Percentiles rank a stretch among this genome's conserved stretches.
These are phyloP conservation scores for Hirtodrosophila confusa DNA, from an alignment of 2,888 invertebrate species.

Conservation along the genomic window DNA sequence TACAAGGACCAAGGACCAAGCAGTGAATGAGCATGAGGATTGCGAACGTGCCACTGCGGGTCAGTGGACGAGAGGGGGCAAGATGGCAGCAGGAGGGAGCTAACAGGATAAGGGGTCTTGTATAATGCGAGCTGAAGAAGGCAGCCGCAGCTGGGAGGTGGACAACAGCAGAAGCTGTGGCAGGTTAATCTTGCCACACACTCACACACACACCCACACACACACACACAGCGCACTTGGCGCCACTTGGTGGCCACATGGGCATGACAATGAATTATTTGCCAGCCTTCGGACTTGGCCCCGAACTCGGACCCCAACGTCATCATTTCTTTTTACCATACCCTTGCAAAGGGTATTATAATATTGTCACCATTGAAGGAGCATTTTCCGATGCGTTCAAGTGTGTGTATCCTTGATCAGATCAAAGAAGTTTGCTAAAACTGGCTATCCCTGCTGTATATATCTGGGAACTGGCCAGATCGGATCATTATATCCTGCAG, in stretches of 20 bases:
- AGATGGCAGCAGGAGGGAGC: background rate
- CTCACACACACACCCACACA: constrained; percentile 20
- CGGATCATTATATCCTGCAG: too few species aligned
- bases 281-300: constrained; percentile 57
- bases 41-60: constrained; percentile 34
- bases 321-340: background rate
- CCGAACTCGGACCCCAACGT: constrained; percentile 24
- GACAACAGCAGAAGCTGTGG: constrained; percentile 30
- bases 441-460: too few species aligned
- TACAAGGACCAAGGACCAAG: constrained; percentile 65
- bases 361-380: too few species aligned
- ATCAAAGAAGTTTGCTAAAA: too few species aligned
- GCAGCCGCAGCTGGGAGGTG: background rate
- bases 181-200: constrained; percentile 67
- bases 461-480: too few species aligned
- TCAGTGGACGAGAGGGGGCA: background rate
- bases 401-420: too few species aligned
- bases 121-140: constrained; percentile 24
- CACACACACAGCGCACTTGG: constrained; percentile 41
- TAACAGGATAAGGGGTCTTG: background rate
- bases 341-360: too few species aligned
- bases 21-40: constrained; percentile 39
- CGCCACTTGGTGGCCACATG: constrained; percentile 59
- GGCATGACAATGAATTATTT: constrained; percentile 82
- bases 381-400: too few species aligned